Conservation (phyloP, 64 coral and sea anemone species). For the Montipora foliosa region DNA sequence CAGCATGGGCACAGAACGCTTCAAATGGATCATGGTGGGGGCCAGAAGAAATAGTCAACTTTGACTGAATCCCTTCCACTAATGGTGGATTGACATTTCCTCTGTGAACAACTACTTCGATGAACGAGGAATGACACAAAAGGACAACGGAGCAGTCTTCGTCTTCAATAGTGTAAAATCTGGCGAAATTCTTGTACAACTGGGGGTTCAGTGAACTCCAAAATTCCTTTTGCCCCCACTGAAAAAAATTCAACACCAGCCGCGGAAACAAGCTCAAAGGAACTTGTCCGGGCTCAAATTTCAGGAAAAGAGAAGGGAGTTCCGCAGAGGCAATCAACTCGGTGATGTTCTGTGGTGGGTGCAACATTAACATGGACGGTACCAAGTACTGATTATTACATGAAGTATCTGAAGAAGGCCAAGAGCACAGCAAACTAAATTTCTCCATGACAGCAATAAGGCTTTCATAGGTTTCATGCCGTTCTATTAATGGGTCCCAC, state of each 20-base stretch:
- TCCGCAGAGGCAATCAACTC: not conserved
- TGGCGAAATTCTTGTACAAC: slow-evolving; percentile 28
- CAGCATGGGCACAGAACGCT: too few relatives aligned
- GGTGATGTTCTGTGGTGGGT: not conserved
- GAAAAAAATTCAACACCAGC: not conserved
- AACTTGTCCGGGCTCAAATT: slow-evolving; percentile 36
- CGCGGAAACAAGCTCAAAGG: slow-evolving; percentile 19
- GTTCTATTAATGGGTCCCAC: slow-evolving; percentile 3
- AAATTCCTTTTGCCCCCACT: slow-evolving; percentile 31
- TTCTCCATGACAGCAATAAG: slow-evolving; percentile 42
- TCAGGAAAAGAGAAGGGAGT: slow-evolving; percentile 33
- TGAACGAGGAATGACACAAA: not conserved
- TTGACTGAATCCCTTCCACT: not conserved
- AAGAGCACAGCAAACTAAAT: slow-evolving; percentile 25
- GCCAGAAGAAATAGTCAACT: too few relatives aligned
- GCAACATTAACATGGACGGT: slow-evolving; percentile 37
- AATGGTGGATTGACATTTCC: not conserved
- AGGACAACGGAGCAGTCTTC: slow-evolving; percentile 38
- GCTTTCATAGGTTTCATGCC: slow-evolving; percentile 9
- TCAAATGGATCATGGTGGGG: too few relatives aligned
- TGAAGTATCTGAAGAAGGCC: slow-evolving; percentile 8
- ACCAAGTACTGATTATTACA: not conserved
- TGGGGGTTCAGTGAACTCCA: slow-evolving; percentile 20
- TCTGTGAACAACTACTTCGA: slow-evolving; percentile 35
- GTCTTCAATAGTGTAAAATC: slow-evolving; percentile 16